A percentile compares a stretch with the other conserved stretches of the same genome.
Evolutionary conservation across 1,140 invertebrate genomes (phyloP).

Genomic region (Oreohelix idahoensis): DNA sequence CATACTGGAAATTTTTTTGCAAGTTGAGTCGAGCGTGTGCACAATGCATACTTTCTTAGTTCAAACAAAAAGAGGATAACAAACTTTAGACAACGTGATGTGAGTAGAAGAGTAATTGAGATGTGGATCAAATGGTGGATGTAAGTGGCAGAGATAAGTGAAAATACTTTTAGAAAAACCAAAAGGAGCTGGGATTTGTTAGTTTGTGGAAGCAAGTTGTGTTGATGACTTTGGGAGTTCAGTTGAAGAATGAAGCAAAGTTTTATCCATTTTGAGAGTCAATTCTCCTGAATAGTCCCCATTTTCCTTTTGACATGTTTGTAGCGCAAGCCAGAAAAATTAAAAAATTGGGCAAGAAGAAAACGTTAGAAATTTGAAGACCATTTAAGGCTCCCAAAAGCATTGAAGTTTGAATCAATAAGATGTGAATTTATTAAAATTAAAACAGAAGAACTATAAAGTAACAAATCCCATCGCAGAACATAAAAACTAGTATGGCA

Average conservation of each 20-base stretch:
- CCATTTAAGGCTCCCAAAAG: constrained; percentile 24
- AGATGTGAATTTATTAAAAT: not conserved
- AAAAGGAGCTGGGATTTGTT: constrained; percentile 6
- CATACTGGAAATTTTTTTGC: too few species aligned
- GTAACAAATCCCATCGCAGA: constrained; percentile 26
- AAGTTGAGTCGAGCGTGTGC: too few species aligned
- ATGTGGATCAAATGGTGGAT: not conserved
- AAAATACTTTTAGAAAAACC: not conserved
- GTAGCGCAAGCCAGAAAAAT: not conserved
- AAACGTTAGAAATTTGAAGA: not conserved
- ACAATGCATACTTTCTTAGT: not conserved
- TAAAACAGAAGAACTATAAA: not conserved
- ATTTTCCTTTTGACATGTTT: not conserved
- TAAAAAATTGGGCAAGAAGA: not conserved
- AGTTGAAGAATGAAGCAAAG: not conserved
- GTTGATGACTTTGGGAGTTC: not conserved
- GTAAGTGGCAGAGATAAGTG: not conserved
- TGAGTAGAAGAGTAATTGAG: not conserved
- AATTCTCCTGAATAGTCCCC: not conserved
- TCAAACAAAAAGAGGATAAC: not conserved
- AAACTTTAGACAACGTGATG: not conserved
- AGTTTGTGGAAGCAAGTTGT: not conserved
- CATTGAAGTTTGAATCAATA: not conserved
- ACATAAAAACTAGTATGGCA: not conserved
- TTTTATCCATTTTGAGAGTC: not conserved